Base-by-base conservation (phyloP, 2,797 vertebrate species). In the Halcyon badia region DNA sequence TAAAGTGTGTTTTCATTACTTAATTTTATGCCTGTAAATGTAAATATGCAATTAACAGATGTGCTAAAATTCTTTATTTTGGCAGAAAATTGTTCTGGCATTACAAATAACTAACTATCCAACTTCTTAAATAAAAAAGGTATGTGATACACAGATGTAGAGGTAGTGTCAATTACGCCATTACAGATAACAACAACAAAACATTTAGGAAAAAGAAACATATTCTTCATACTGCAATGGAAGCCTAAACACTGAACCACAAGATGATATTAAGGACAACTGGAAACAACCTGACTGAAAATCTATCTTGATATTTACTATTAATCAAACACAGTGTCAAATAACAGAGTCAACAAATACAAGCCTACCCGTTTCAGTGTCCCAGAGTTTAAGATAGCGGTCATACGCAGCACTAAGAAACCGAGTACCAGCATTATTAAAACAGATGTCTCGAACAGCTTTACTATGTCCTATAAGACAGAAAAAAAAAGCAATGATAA, bases 341-440 rank as follows among this genome's bases (percentile, higher is more conserved):
- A 14, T 28, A 79, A 42, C 25, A 84, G 26, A 11, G 14, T 17
- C 28, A 22, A 37, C 33, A 75, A 30, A 66, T 5, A 46, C 8
- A 70, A 71, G 30, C 98, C 42, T 97, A 99, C 99, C 99, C 97
- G 99, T 99, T 97, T 99, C 99, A 2, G 99, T 98, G 97, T 99
- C 99, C 99, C 99, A 99, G 68, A 99, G 99, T 96, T 99, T 99
- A 30, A 99, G 98, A 91, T 99, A 99, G 51, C 99, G 98, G 96
- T 99, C 99, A 37, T 99, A 99, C 0, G 98, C 99, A 15, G 99
- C 99, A 7, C 99, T 99, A 83, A 99, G 99, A 96, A 99, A 99
- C 95, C 97, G 98, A 19, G 98, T 99, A 19, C 99, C 99, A 5
- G 90, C 98, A 92, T 99, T 99, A 95, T 99, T 99, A 96, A 98